Evolutionary conservation across 1,140 invertebrate species (phyloP).

Genomic region (Eubasilissa regina): DNA sequence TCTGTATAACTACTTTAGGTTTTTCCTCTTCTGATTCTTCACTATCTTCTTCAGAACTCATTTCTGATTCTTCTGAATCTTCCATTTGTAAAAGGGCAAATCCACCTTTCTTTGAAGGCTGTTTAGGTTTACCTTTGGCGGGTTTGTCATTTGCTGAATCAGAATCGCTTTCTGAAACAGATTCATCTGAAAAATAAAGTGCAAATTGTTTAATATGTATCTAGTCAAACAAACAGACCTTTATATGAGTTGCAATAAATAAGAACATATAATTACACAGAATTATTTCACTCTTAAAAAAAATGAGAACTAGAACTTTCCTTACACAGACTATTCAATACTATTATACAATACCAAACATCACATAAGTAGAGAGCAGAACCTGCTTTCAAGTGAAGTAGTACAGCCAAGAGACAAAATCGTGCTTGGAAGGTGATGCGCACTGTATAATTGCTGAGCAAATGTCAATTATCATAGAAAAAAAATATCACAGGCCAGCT

Average conservation of each 20-base stretch:
- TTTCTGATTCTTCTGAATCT: constrained; percentile 67
- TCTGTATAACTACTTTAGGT: constrained; percentile 66
- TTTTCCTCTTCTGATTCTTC: constrained; percentile 71
- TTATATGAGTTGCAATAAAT: background rate
- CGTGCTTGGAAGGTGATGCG: no score
- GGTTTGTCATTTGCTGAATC: constrained; percentile 65
- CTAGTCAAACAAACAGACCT: background rate
- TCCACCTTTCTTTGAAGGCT: constrained; percentile 72
- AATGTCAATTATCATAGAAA: no score
- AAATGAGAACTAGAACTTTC: background rate
- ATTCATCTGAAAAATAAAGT: constrained; percentile 64
- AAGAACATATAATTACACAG: background rate
- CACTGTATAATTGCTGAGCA: no score
- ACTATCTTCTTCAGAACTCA: constrained; percentile 65
- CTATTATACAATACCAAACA: no score
- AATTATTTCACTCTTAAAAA: background rate
- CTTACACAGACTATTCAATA: no score
- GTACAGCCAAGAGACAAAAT: no score
- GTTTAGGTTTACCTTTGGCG: constrained; percentile 66
- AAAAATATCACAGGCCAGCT: no score
- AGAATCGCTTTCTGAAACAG: constrained; percentile 66
- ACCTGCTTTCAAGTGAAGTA: no score
- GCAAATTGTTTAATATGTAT: constrained; percentile 17
- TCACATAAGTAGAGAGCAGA: no score
- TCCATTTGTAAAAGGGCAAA: constrained; percentile 77